These are phyloP conservation scores for Alcedo atthis DNA, from an alignment of 2,797 vertebrate genomes.

Conservation along the genomic window DNA sequence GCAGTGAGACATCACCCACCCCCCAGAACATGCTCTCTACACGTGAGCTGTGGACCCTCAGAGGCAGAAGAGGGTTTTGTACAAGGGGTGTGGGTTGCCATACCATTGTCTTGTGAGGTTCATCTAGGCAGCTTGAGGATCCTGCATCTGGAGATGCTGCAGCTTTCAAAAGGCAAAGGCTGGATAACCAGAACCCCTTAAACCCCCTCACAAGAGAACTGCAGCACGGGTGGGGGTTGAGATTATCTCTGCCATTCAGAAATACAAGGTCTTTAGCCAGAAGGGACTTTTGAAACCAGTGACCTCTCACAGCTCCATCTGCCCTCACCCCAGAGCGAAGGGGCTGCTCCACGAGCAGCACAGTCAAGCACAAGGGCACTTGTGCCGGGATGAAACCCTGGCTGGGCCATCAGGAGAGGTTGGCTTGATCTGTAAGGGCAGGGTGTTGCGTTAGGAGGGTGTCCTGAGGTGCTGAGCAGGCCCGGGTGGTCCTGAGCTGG, in stretches of 20 bases:
- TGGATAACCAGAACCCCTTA: neutral
- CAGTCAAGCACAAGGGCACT: accelerated
- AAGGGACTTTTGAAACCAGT: neutral
- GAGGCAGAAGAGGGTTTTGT: neutral
- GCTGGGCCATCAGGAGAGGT: neutral
- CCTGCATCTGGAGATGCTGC: neutral
- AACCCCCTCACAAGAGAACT: neutral
- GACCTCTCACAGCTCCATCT: neutral
- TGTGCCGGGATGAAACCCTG: neutral
- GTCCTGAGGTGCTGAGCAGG: neutral
- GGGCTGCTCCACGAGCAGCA: neutral
- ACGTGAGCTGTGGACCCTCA: neutral
- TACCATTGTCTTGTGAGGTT: neutral
- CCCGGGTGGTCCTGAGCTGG: neutral
- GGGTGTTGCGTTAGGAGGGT: neutral
- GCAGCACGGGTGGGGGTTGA: neutral
- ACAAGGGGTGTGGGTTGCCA: neutral
- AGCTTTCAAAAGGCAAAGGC: neutral
- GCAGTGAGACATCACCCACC: neutral
- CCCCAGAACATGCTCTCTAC: neutral
- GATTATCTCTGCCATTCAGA: neutral
- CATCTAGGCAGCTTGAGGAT: neutral
- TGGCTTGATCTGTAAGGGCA: neutral
- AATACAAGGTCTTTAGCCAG: neutral
- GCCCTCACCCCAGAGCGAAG: neutral